Evolutionary conservation across 1,140 invertebrate genomes (phyloP).

Genomic region (Neelides sp.): DNA sequence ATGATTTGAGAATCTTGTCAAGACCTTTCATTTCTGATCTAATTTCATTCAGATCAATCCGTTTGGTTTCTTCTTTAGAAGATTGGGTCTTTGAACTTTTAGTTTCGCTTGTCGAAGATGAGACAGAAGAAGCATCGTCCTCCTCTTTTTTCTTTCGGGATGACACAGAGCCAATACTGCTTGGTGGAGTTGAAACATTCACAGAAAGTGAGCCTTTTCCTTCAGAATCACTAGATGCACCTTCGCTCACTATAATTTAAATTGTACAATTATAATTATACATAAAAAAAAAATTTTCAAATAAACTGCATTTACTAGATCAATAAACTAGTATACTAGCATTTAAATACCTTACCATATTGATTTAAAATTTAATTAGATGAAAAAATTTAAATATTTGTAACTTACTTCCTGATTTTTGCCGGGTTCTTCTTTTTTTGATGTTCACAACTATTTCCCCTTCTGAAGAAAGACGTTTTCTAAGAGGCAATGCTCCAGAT

Average conservation of each 20-base stretch:
- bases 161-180: constrained; percentile 5
- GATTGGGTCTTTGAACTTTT: constrained; percentile 36
- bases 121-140: constrained; percentile 12
- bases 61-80: constrained; percentile 32
- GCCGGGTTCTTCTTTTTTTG: constrained; percentile 13
- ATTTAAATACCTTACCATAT: no score
- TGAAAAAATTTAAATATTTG: no score
- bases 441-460: constrained; percentile 9
- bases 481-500: no score
- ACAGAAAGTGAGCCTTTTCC: constrained; percentile 8
- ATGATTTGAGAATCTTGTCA: constrained; percentile 44
- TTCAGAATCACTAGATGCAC: constrained; percentile 16
- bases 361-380: no score
- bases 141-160: constrained; percentile 12
- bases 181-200: constrained; percentile 9
- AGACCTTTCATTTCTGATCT: constrained; percentile 68
- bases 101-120: constrained; percentile 35
- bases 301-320: no score
- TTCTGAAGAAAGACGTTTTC: constrained; percentile 9
- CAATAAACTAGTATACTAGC: no score
- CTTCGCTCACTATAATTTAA: constrained; percentile 18
- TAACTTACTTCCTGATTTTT: constrained; percentile 24
- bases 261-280: no score
- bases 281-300: no score
- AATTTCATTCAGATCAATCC: constrained; percentile 67